Conservation (phyloP, 2,113 vertebrate genomes). For the Xiphias gladius region DNA sequence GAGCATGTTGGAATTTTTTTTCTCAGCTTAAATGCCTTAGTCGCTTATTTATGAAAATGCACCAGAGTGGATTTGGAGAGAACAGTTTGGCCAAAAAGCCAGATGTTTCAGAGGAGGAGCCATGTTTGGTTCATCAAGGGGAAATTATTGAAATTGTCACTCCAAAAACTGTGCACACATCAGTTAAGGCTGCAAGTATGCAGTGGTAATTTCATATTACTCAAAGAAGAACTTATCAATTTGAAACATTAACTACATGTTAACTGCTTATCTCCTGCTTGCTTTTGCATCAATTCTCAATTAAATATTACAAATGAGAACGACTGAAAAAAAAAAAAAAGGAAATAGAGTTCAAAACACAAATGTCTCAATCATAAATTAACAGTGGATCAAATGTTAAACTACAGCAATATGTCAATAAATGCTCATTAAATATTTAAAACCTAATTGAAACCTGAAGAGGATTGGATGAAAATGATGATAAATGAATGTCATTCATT, state of each 20-base stretch:
- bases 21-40: background rate
- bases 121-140: background rate
- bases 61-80: too few relatives aligned
- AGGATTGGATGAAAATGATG: background rate
- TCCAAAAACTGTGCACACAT: background rate
- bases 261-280: background rate
- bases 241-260: background rate
- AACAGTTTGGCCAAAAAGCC: too few relatives aligned
- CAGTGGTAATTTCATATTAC: too few relatives aligned
- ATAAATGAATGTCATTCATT: background rate
- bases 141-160: background rate
- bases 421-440: background rate
- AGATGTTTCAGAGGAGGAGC: background rate
- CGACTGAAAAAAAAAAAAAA: too few relatives aligned
- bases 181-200: too few relatives aligned
- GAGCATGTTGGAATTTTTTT: background rate
- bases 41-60: background rate
- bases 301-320: background rate
- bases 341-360: too few relatives aligned
- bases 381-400: background rate
- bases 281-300: background rate
- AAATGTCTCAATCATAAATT: background rate
- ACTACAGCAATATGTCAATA: background rate
- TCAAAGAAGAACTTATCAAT: background rate
- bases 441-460: background rate